Percentiles rank a stretch among this genome's conserved stretches.
Conservation (phyloP, 2,888 invertebrate species). For the Nasonia oneida region DNA sequence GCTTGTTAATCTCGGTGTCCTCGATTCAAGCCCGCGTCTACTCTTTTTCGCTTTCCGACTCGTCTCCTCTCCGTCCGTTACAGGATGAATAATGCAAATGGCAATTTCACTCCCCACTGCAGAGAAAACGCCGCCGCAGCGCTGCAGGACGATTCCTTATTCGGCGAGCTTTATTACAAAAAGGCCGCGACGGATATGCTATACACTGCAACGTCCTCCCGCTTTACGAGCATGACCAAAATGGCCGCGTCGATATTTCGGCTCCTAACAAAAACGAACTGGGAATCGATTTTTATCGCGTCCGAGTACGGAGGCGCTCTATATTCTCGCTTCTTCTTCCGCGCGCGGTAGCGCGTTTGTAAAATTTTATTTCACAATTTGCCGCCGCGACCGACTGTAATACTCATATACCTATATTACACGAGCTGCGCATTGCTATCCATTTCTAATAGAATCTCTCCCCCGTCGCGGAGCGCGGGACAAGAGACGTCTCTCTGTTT, state of each 20-base stretch:
- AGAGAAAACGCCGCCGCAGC: neutral
- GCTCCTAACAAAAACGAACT: constrained; percentile 54
- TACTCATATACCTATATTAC: no score
- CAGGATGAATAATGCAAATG: constrained; percentile 46
- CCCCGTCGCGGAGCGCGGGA: neutral
- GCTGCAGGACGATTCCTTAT: constrained; percentile 16
- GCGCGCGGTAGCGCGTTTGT: neutral
- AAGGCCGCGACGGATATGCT: constrained; percentile 32
- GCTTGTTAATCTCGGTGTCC: no score
- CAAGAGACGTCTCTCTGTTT: constrained; percentile 4
- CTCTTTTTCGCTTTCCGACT: no score
- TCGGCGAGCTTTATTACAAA: constrained; percentile 43
- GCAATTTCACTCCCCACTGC: constrained; percentile 31
- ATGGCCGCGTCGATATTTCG: constrained; percentile 28
- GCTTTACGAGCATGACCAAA: constrained; percentile 49
- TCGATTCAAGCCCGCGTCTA: no score
- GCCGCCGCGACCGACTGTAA: neutral
- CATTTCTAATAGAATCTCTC: neutral
- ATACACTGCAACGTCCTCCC: neutral
- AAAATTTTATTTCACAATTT: constrained; percentile 43
- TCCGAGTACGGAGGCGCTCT: constrained; percentile 1
- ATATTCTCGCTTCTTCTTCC: neutral
- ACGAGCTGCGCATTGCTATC: neutral
- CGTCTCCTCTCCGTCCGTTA: no score
- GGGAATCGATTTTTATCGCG: constrained; percentile 54